Conservation (phyloP, 2,888 invertebrate genomes). For the Muscina levida region DNA sequence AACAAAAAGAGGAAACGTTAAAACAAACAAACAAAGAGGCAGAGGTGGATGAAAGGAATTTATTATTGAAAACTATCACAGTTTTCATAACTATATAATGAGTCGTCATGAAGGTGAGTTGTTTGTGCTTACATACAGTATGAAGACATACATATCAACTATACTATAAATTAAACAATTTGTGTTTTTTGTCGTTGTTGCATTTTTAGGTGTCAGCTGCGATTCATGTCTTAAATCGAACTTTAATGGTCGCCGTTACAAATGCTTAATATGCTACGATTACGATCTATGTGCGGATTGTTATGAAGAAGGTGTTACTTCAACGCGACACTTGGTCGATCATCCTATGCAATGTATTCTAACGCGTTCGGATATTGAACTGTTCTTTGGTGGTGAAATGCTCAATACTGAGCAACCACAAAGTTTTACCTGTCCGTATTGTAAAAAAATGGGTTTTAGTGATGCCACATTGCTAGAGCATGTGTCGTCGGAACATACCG, state of each 20-base stretch:
- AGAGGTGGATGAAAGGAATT: slow-evolving; percentile 56
- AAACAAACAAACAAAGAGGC: slow-evolving; percentile 39
- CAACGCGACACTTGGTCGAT: slow-evolving; percentile 95
- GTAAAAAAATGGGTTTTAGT: slow-evolving; percentile 97
- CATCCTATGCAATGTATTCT: slow-evolving; percentile 99
- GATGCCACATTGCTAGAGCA: slow-evolving; percentile 95
- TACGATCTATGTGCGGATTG: slow-evolving; percentile 99
- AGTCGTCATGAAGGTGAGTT: slow-evolving; percentile 95
- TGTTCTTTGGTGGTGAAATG: slow-evolving; percentile 97
- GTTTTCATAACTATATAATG: slow-evolving; percentile 82
- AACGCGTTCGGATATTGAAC: slow-evolving; percentile 96
- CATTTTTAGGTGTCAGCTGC: slow-evolving; percentile 95
- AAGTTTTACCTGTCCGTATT: slow-evolving; percentile 98
- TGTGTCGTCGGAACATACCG: slow-evolving; percentile 94
- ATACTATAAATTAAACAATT: neutral
- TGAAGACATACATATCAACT: no score
- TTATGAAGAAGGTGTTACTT: slow-evolving; percentile 94
- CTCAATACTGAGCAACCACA: slow-evolving; percentile 95
- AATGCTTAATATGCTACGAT: slow-evolving; percentile 99
- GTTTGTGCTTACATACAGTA: no score
- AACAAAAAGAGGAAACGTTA: neutral
- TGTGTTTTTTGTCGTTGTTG: slow-evolving; percentile 43
- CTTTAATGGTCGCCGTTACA: slow-evolving; percentile 98
- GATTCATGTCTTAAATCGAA: slow-evolving; percentile 99
- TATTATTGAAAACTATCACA: slow-evolving; percentile 55